phyloP scores from a whole-genome alignment of 2,113 vertebrate species.

The Athene noctua region DNA sequence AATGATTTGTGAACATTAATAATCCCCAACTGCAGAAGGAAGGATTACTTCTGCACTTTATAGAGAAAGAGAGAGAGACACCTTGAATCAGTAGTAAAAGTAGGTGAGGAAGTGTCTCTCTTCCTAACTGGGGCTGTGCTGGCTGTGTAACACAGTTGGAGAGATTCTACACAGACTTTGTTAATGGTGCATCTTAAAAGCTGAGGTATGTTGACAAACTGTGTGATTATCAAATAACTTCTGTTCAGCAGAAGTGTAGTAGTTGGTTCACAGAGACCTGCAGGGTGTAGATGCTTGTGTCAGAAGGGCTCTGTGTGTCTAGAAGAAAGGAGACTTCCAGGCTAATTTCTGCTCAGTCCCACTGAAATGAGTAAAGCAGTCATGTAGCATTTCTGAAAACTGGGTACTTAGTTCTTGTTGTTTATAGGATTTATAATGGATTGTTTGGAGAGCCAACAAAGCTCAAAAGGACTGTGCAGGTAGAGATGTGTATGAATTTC shows the following conservation, averaged over 20 bases:
- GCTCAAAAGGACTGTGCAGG: neutral
- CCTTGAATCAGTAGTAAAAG: neutral
- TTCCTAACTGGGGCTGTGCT: neutral
- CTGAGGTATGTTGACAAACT: neutral
- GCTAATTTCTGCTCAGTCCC: neutral
- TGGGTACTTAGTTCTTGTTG: neutral
- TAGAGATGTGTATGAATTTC: neutral
- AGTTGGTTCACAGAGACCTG: neutral
- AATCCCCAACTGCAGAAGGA: neutral
- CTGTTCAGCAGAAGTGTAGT: neutral
- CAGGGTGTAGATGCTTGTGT: neutral
- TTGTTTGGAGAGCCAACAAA: neutral
- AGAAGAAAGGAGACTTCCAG: neutral
- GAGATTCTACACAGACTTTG: rapidly evolving
- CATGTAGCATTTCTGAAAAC: neutral
- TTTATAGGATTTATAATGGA: neutral
- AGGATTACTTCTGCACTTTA: neutral
- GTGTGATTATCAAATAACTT: neutral
- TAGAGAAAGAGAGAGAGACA: neutral
- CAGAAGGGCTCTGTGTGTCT: neutral
- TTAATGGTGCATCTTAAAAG: neutral
- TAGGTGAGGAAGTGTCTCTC: neutral
- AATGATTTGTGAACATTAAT: neutral
- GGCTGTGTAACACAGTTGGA: neutral
- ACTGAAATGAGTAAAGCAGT: neutral